phyloP scores from a whole-genome alignment of 1,140 invertebrate species.

The Trichoplusia ni region DNA sequence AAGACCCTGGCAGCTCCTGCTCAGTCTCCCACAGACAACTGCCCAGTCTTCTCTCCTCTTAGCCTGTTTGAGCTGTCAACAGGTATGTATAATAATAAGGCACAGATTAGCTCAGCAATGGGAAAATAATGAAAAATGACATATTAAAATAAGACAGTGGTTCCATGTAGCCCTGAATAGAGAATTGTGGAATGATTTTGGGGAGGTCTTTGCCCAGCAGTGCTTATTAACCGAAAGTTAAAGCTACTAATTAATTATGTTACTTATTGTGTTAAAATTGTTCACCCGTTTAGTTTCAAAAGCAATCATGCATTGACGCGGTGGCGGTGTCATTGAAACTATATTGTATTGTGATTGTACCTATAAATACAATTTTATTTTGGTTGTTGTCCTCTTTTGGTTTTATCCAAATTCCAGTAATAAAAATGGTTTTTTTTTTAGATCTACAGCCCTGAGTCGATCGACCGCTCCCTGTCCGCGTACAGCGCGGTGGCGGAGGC shows the following conservation, averaged over 20 bases:
- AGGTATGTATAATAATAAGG: constrained; percentile 52
- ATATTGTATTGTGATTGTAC: neutral
- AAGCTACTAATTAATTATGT: neutral
- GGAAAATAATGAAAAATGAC: too few species aligned
- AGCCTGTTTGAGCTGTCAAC: constrained; percentile 66
- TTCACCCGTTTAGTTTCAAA: too few species aligned
- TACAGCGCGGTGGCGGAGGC: constrained; percentile 60
- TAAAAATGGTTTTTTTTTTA: constrained; percentile 42
- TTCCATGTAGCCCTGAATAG: too few species aligned
- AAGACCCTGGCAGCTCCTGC: constrained; percentile 63
- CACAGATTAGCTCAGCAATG: too few species aligned
- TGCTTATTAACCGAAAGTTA: too few species aligned
- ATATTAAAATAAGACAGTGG: too few species aligned
- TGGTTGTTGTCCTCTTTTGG: neutral
- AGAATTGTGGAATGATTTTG: too few species aligned
- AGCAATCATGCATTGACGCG: too few species aligned
- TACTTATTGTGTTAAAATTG: neutral
- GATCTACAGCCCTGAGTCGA: constrained; percentile 53
- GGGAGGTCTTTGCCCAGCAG: too few species aligned
- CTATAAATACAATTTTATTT: neutral
- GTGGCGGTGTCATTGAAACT: too few species aligned
- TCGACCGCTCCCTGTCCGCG: constrained; percentile 54
- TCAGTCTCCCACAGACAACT: constrained; percentile 55
- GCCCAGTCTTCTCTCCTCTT: constrained; percentile 55
- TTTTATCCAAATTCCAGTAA: too few species aligned